These are phyloP conservation scores for Montifringilla adamsi DNA, from an alignment of 2,113 vertebrate genomes.

Conservation along the genomic window DNA sequence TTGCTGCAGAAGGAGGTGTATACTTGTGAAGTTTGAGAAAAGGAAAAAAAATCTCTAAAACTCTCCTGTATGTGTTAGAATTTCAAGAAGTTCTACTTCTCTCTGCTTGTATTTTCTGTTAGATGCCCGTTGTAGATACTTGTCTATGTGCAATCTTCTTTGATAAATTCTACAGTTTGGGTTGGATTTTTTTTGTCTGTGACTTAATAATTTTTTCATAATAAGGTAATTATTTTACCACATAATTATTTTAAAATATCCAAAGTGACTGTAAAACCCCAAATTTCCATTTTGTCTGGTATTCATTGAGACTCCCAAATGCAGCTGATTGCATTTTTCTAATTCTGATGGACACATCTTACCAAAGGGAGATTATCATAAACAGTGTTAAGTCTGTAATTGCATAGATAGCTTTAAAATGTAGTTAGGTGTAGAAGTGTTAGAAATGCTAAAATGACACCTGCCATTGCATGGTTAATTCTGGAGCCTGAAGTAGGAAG, in stretches of 20 bases:
- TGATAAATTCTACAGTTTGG: neutral
- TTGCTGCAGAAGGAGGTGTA: neutral
- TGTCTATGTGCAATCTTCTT: neutral
- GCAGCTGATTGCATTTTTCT: neutral
- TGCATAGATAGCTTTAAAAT: neutral
- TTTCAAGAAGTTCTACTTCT: neutral
- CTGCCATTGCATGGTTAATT: neutral
- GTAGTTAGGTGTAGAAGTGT: neutral
- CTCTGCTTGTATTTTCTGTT: neutral
- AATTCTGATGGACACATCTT: neutral
- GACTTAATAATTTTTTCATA: neutral
- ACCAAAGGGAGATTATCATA: neutral
- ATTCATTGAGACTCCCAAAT: neutral
- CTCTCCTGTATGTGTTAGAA: neutral
- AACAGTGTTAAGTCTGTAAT: neutral
- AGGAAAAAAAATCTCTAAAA: neutral
- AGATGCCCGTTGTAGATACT: neutral
- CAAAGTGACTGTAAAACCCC: neutral
- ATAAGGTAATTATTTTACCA: neutral
- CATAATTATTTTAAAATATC: neutral
- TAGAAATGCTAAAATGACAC: neutral
- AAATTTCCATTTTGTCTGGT: neutral
- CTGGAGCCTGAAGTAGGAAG: neutral
- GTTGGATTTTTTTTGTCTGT: neutral
- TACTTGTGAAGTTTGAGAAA: neutral